phyloP scores from a whole-genome alignment of 1,140 invertebrate species.

The Drosophila lowei region DNA sequence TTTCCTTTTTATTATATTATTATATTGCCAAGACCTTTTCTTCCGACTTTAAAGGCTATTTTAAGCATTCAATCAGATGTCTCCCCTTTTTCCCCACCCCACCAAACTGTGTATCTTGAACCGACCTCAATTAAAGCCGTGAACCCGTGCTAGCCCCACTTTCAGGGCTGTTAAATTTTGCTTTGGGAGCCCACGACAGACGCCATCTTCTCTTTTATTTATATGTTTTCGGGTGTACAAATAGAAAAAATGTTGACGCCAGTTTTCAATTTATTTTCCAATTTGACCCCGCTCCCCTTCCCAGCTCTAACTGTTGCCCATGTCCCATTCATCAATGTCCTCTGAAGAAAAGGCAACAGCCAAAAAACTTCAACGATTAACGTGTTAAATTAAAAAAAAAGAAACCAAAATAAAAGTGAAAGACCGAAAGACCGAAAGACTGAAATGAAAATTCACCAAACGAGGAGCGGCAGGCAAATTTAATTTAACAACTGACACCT shows the following conservation, averaged over 20 bases:
- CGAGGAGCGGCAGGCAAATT: constrained; percentile 56
- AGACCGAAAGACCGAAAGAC: not conserved
- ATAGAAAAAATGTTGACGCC: constrained; percentile 43
- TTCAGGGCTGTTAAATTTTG: no score
- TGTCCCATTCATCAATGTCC: constrained; percentile 63
- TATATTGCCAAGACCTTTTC: no score
- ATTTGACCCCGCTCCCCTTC: constrained; percentile 25
- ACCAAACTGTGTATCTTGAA: no score
- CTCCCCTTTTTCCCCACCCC: no score
- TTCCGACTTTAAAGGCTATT: no score
- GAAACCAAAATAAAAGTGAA: not conserved
- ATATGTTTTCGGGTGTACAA: constrained; percentile 4
- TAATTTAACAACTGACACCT: constrained; percentile 71
- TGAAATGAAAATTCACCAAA: constrained; percentile 30
- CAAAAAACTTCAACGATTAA: constrained; percentile 35
- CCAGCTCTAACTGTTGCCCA: constrained; percentile 28
- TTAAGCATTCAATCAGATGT: no score
- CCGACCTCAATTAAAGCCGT: no score
- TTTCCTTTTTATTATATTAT: no score
- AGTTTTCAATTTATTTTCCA: constrained; percentile 53
- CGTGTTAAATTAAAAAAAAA: constrained; percentile 48
- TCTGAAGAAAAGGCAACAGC: constrained; percentile 25
- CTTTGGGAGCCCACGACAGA: no score
- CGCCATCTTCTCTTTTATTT: no score
- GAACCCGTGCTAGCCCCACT: no score